Evolutionary conservation across 2,888 invertebrate species (phyloP), one percentile per base, ranked within the genome.

Genomic region (Napeogenes inachia): DNA sequence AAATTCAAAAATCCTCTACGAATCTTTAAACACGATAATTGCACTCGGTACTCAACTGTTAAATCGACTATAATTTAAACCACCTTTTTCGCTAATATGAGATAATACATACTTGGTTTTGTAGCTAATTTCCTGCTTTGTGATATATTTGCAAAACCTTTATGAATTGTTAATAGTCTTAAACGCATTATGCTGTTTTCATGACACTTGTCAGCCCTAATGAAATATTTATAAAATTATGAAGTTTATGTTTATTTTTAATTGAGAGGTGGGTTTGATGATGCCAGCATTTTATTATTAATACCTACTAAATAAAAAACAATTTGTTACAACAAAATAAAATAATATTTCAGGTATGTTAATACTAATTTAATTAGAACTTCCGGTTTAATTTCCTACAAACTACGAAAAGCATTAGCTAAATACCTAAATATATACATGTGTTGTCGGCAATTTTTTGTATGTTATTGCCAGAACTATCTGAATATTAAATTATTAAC

Each of bases 111-210:
- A 67, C 72, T 57, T 38, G 66, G 60, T 57, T 67, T 68, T 35
- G 64, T 65, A 42, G 65, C 54, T 61, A 69, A 71, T 53, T 66
- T 69, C 59, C 72, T 68, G 58, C 56, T 55, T 30, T 66, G 61
- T 33, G 60, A 56, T 47, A 71, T 45, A 46, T 47, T 55, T 38
- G 46, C 46, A 57, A 72, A 35, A 13, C 58, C 62, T 64, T 61
- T 69, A 62, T 57, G 60, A 58, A 70, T 47, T n/a, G 65, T 56
- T 65, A 65, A 62, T 57, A 71, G 61, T 62, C 65, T 67, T 45
- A 67, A 64, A 35, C 68, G 68, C 71, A 72, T 72, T 60, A 35
- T 65, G 58, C 58, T 54, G 54, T 64, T 60, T 65, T 67, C 62
- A 57, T 61, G 61, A 58, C 56, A 61, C 32, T 57, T 57, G 61